Evolutionary conservation across 2,797 vertebrate genomes (phyloP), one percentile per base, ranked within the genome.

Genomic region (Aphelocoma californica): DNA sequence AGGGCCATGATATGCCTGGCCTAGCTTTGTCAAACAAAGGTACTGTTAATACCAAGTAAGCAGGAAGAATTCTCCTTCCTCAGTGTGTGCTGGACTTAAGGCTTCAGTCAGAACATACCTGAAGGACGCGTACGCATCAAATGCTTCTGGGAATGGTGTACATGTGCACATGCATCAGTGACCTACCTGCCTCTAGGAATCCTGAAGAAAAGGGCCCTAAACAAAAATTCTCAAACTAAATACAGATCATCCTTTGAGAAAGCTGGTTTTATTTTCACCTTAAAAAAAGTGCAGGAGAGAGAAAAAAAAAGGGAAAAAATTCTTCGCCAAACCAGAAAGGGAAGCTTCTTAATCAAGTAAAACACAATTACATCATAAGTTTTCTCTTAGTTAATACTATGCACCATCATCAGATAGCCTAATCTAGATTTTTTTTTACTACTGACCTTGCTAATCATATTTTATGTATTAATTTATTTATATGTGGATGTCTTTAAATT

Each of bases 41-140:
- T 32, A 26, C 14, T 13, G 16, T n/a, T 50, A 38, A 18, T 7
- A 34, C 7, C 66, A 29, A 62, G 5, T 25, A 47, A 64, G 29
- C 3, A 65, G 12, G 45, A 77, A 69, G 8, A 69, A 44, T n/a
- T 58, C 32, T 36, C n/a, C 24, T 66, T 50, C 32, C 24, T 81
- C 23, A 28, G 13, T n/a, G 25, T 32, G 10, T 50, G 32, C 54
- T 72, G 47, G 45, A 67, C 18, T 70, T 65, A 3, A 32, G 29
- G 60, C 36, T 86, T 71, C 42, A 78, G 7, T 34, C 24, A 71
- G 34, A 67, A 56, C 14, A 51, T 2, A 44, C 1, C 18, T 21
- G 32, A 18, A 60, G 42, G 32, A 86, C 0, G 6, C 1, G 3
- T 20, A 62, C 0, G 1, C 0, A 1, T 15, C 31, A 58, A 70